Percentiles rank a stretch among this genome's conserved stretches.
These are phyloP conservation scores for Epistrophe eligans DNA, from an alignment of 2,888 invertebrate genomes.

Conservation along the genomic window DNA sequence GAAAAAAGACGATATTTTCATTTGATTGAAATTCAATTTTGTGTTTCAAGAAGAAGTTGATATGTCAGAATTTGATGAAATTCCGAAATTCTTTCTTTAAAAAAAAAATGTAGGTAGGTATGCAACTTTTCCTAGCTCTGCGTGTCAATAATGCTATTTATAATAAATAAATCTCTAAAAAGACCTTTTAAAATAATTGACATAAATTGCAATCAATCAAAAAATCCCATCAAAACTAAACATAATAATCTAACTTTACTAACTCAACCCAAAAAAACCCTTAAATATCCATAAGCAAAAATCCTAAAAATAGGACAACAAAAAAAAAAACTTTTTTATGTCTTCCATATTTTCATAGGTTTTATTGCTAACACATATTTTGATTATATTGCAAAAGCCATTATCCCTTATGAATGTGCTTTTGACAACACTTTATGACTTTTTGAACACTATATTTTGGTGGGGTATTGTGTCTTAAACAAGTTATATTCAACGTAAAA, in stretches of 20 bases:
- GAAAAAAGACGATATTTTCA: neutral
- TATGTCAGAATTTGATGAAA: neutral
- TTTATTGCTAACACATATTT: constrained; percentile 64
- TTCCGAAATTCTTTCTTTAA: neutral
- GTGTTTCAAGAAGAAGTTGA: neutral
- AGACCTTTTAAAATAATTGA: neutral
- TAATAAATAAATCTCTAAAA: neutral
- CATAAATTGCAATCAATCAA: constrained; percentile 2
- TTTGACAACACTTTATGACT: constrained; percentile 64
- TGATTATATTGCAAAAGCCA: constrained; percentile 67
- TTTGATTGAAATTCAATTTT: neutral
- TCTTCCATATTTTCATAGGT: constrained; percentile 44
- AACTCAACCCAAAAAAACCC: neutral
- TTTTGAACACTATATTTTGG: constrained; percentile 31
- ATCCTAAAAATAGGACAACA: neutral
- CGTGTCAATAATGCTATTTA: neutral
- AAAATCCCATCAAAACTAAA: constrained; percentile 14
- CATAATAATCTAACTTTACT: neutral
- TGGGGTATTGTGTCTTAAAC: constrained; percentile 31
- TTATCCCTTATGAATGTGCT: constrained; percentile 66
- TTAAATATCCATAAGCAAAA: neutral
- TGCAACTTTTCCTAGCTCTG: too few relatives aligned
- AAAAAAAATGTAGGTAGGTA: too few relatives aligned
- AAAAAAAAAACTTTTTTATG: constrained; percentile 29
- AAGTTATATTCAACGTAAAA: constrained; percentile 41